These are phyloP conservation scores for Pantherophis guttatus DNA, from an alignment of 2,113 vertebrate species.

Conservation along the genomic window DNA sequence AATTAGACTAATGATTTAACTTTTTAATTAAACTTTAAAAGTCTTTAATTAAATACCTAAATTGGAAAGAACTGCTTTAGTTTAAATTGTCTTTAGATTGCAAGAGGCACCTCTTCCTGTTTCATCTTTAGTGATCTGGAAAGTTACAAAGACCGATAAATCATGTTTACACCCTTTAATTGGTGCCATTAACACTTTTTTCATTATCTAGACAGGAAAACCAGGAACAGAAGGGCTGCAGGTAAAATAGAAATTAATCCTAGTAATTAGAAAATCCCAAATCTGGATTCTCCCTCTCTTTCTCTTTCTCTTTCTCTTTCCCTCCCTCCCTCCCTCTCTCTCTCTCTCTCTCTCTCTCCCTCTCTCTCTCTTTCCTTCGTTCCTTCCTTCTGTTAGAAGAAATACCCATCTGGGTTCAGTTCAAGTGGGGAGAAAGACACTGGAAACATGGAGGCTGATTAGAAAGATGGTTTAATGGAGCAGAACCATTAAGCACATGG, in stretches of 20 bases:
- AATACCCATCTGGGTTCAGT: too few species aligned
- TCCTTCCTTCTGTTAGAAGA: too few species aligned
- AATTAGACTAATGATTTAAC: slow-evolving; percentile 74
- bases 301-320: background rate
- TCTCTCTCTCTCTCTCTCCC: too few species aligned
- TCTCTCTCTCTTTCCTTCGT: background rate
- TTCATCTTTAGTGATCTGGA: slow-evolving; percentile 58
- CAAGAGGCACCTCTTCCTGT: slow-evolving; percentile 60
- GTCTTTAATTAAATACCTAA: slow-evolving; percentile 74
- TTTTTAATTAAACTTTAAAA: slow-evolving; percentile 79
- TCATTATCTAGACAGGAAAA: slow-evolving; percentile 58
- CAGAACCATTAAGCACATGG: too few species aligned
- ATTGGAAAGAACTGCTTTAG: slow-evolving; percentile 66
- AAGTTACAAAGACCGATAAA: slow-evolving; percentile 60
- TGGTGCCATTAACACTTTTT: slow-evolving; percentile 59
- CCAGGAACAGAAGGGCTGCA: slow-evolving; percentile 42
- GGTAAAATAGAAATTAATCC: slow-evolving; percentile 50
- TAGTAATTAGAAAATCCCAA: slow-evolving; percentile 27
- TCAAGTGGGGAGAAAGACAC: too few species aligned
- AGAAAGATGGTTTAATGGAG: too few species aligned
- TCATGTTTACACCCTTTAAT: slow-evolving; percentile 61
- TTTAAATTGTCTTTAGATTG: slow-evolving; percentile 68
- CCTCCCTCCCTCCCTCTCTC: too few species aligned
- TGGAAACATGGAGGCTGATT: too few species aligned
- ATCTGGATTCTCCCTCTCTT: background rate